Evolutionary conservation across 2,113 vertebrate species (phyloP).

Genomic region (Ramphastos sulfuratus): DNA sequence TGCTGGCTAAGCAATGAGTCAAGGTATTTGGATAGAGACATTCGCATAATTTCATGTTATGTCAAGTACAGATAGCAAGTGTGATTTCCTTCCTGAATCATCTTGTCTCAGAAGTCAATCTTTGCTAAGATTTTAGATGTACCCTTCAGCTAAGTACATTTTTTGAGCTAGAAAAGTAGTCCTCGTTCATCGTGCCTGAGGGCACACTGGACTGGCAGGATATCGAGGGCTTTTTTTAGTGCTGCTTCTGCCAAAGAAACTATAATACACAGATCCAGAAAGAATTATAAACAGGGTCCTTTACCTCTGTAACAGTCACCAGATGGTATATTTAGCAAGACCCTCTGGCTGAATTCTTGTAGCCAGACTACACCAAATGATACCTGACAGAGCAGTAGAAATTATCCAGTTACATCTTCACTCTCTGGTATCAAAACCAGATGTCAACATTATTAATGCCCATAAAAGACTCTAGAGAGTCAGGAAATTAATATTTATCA

Average conservation of each 20-base stretch:
- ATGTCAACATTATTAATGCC: neutral
- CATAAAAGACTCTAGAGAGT: neutral
- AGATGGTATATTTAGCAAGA: slow-evolving; percentile 18
- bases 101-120: slow-evolving; percentile 44
- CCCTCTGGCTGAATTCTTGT: neutral
- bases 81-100: slow-evolving; percentile 45
- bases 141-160: slow-evolving; percentile 27
- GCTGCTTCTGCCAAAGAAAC: neutral
- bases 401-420: neutral
- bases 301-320: neutral
- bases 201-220: neutral
- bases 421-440: neutral
- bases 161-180: neutral
- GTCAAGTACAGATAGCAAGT: slow-evolving; percentile 27
- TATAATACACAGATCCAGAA: neutral
- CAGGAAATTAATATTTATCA: neutral
- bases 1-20: slow-evolving; percentile 13
- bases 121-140: neutral
- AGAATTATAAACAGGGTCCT: neutral
- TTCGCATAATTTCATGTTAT: slow-evolving; percentile 10
- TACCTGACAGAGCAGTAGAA: neutral
- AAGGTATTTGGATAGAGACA: neutral
- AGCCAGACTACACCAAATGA: neutral
- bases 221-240: neutral
- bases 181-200: neutral